Base-by-base conservation (phyloP, 1,140 invertebrate species). In the Wiebesia pumilae region DNA sequence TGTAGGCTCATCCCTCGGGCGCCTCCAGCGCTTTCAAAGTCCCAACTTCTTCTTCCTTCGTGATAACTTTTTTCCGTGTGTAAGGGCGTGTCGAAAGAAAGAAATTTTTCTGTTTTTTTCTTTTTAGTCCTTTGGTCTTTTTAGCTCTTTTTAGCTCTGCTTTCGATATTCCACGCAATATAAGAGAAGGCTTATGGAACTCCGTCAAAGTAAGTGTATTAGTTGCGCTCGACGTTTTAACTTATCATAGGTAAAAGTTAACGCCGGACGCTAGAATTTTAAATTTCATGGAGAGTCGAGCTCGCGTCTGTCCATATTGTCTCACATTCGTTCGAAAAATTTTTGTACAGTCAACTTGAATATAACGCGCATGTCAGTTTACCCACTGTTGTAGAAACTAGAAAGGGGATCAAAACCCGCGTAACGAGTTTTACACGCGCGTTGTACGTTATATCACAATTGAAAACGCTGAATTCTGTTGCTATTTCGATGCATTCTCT, bases 1-100 rank as follows among this genome's bases (percentile, higher is more conserved):
- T 38, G 58, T 81, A 81, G 80, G 80, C 80, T 81, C 80, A 69
- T 40, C 62, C 30, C 80, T 69, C 24, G 7, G 38, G 62, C 38
- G 38, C 24, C n/a, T 81, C 27, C 21, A 38, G 35, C 62, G 9
- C 38, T 67, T 47, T 67, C 35, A 81, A 67, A 81, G 58, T 40
- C 30, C 16, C 33, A 38, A 54, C 77, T 79, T 79, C 33, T 79
- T 79, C 77, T 47, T 65, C 58, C 54, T 80, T 65, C 43, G 78
- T 58, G 54, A 80, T 80, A 80, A 80, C 78, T 80, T 80, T 65
- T 54, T 79, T 2, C 27, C n/a, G 19, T 2, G 0, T 6, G 6
- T 81, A 65, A 35, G 54, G 21, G 19, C 38, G 54, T 33, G 12
- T 62, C 27, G 27, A 33, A 40, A 43, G 40, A 43, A 67, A 62